phyloP scores from a whole-genome alignment of 2,888 invertebrate species.

The Geophilus truncorum region DNA sequence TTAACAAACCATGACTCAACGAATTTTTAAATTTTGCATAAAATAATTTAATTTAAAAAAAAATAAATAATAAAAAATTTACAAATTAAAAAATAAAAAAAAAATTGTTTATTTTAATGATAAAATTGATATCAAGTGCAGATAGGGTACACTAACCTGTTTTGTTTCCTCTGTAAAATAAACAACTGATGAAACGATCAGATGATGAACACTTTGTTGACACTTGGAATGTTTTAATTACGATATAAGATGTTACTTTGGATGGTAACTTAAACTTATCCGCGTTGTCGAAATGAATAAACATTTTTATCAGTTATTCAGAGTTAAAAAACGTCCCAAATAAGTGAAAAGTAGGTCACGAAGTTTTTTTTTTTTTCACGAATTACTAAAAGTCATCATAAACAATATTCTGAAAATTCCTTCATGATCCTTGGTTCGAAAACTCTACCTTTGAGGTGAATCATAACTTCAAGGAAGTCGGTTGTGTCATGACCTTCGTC shows the following conservation, averaged over 20 bases:
- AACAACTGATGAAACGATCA: neutral
- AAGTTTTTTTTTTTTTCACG: neutral
- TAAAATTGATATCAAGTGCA: neutral
- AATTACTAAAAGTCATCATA: neutral
- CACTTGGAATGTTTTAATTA: neutral
- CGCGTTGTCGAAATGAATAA: neutral
- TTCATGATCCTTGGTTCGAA: neutral
- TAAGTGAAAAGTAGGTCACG: neutral
- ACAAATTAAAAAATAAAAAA: no score
- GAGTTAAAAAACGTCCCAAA: neutral
- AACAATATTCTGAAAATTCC: neutral
- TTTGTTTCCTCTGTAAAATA: neutral
- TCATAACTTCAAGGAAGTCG: neutral
- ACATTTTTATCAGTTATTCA: neutral
- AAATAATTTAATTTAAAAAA: neutral
- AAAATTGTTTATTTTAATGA: no score
- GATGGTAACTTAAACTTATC: neutral
- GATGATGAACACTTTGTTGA: neutral
- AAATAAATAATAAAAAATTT: neutral
- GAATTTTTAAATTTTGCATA: neutral
- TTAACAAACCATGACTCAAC: neutral
- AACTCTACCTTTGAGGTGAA: conserved; percentile 1
- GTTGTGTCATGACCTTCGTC: conserved; percentile 18
- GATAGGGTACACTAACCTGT: neutral
- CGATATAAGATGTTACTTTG: neutral